Evolutionary conservation across 2,113 vertebrate species (phyloP).

Genomic region (Centropus unirufus): DNA sequence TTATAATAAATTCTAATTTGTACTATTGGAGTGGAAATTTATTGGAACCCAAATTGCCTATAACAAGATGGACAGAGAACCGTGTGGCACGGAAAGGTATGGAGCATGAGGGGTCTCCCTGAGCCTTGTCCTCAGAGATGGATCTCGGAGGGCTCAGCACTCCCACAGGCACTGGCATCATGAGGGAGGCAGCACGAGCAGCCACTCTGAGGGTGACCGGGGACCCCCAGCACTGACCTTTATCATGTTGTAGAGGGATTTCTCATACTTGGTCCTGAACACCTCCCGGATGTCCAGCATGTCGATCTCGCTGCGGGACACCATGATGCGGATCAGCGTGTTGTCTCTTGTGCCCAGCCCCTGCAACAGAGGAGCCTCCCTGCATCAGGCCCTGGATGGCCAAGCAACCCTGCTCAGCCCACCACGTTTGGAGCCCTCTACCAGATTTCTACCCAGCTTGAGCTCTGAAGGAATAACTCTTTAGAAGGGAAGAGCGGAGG

Average conservation of each 20-base stretch:
- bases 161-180: fast-evolving
- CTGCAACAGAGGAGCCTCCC: slow-evolving; percentile 62
- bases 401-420: not conserved
- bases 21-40: too few species aligned
- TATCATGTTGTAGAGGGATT: slow-evolving; percentile 95
- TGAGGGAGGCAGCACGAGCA: not conserved
- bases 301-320: slow-evolving; percentile 92
- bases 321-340: slow-evolving; percentile 96
- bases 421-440: not conserved
- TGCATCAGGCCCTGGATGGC: not conserved
- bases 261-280: slow-evolving; percentile 92
- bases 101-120: not conserved
- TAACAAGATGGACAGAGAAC: not conserved
- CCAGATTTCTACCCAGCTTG: not conserved
- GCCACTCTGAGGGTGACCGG: fast-evolving
- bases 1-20: too few species aligned
- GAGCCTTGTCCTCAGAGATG: not conserved
- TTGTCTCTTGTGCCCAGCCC: slow-evolving; percentile 94
- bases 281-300: slow-evolving; percentile 96
- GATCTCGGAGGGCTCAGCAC: not conserved
- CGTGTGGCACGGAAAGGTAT: not conserved
- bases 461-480: not conserved
- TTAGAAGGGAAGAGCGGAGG: not conserved
- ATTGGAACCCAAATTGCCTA: too few species aligned
- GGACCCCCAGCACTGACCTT: slow-evolving; percentile 73